These are phyloP conservation scores for Ips nitidus DNA, from an alignment of 1,140 invertebrate species.

Conservation along the genomic window DNA sequence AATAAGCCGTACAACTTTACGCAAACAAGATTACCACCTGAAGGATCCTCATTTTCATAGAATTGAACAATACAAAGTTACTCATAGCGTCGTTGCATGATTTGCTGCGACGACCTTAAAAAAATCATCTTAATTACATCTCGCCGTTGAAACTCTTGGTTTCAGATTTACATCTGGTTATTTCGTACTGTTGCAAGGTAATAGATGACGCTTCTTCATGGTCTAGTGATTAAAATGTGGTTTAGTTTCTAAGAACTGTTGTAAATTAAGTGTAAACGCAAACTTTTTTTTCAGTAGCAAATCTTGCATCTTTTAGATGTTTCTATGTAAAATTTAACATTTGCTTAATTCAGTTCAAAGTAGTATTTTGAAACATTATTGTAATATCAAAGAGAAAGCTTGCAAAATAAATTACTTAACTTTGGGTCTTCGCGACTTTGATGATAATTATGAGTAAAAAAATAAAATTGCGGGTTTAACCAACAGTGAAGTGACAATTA, in stretches of 20 bases:
- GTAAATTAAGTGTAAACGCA: too few species aligned
- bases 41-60: constrained; percentile 24
- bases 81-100: constrained; percentile 18
- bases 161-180: constrained; percentile 5
- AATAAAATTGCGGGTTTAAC: too few species aligned
- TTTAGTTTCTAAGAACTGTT: background rate
- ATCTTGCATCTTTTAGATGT: too few species aligned
- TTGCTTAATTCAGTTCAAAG: too few species aligned
- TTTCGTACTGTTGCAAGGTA: constrained; percentile 13
- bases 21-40: constrained; percentile 16
- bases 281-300: too few species aligned
- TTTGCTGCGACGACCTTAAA: constrained; percentile 18
- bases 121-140: constrained; percentile 22
- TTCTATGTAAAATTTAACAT: too few species aligned
- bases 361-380: too few species aligned
- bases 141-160: background rate
- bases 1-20: background rate
- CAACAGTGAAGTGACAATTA: too few species aligned
- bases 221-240: background rate
- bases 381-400: too few species aligned
- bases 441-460: too few species aligned
- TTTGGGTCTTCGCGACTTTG: too few species aligned
- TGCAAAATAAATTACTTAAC: too few species aligned
- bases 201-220: constrained; percentile 11
- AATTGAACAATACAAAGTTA: constrained; percentile 21